Evolutionary conservation across 2,888 invertebrate species (phyloP).

Genomic region (Stenotaenia linearis): DNA sequence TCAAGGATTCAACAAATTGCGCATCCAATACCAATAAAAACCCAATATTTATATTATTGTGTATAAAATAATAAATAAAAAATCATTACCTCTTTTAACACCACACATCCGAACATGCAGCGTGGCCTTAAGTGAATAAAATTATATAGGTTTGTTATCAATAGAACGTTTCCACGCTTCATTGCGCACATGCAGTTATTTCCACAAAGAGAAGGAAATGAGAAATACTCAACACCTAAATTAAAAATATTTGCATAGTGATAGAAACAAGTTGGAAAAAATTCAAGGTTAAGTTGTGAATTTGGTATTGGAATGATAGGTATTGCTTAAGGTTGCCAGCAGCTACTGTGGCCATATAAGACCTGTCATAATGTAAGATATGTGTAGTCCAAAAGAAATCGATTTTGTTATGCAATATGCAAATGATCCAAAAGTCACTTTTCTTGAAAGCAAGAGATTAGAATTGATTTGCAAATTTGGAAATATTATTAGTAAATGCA

Average conservation of each 20-base stretch:
- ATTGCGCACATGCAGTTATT: not conserved
- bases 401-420: too few species aligned
- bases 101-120: not conserved
- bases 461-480: too few species aligned
- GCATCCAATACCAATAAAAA: not conserved
- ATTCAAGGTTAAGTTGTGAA: not conserved
- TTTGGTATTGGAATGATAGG: not conserved
- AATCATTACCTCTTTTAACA: not conserved
- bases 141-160: not conserved
- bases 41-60: not conserved
- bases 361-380: too few species aligned
- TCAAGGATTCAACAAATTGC: not conserved
- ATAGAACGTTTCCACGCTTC: not conserved
- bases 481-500: too few species aligned
- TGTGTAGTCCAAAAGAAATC: too few species aligned
- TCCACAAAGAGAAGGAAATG: not conserved
- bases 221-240: not conserved
- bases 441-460: too few species aligned
- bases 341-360: too few species aligned
- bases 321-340: too few species aligned
- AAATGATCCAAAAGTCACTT: too few species aligned
- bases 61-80: not conserved
- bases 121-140: not conserved
- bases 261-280: not conserved
- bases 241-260: not conserved